Evolutionary conservation across 2,797 vertebrate species (phyloP).

Genomic region (Avahi laniger): DNA sequence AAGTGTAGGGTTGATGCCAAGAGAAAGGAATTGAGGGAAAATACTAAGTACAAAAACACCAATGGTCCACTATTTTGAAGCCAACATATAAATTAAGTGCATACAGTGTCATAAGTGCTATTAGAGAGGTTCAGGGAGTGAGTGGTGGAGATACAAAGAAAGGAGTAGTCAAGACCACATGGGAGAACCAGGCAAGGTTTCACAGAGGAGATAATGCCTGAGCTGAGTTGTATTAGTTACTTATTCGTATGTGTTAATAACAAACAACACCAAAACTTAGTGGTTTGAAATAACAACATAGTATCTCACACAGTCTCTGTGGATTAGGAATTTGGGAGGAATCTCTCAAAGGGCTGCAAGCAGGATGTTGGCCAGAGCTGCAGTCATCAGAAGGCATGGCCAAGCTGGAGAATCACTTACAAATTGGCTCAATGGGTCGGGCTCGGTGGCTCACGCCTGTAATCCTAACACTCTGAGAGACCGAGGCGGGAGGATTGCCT

Average conservation of each 20-base stretch:
- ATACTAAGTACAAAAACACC: not conserved
- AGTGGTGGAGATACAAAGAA: not conserved
- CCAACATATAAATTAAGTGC: not conserved
- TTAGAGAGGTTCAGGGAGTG: not conserved
- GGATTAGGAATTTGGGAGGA: not conserved
- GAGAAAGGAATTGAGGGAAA: not conserved
- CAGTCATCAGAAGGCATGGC: not conserved
- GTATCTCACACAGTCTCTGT: not conserved
- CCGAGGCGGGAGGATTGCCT: too few species aligned
- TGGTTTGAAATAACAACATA: not conserved
- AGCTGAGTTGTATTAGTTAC: not conserved
- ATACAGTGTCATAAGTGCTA: not conserved
- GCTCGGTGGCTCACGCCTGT: too few species aligned
- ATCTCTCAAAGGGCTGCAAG: not conserved
- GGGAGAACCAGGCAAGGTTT: not conserved
- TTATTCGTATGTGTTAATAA: not conserved
- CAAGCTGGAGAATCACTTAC: not conserved
- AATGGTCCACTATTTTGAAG: not conserved
- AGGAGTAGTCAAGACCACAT: not conserved
- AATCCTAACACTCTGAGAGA: too few species aligned
- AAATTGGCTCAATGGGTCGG: not conserved
- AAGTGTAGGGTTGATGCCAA: not conserved
- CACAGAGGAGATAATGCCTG: not conserved
- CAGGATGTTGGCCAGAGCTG: not conserved
- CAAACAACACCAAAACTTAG: not conserved